Conservation (phyloP, 1,140 invertebrate genomes). For the Bombus superbus region DNA sequence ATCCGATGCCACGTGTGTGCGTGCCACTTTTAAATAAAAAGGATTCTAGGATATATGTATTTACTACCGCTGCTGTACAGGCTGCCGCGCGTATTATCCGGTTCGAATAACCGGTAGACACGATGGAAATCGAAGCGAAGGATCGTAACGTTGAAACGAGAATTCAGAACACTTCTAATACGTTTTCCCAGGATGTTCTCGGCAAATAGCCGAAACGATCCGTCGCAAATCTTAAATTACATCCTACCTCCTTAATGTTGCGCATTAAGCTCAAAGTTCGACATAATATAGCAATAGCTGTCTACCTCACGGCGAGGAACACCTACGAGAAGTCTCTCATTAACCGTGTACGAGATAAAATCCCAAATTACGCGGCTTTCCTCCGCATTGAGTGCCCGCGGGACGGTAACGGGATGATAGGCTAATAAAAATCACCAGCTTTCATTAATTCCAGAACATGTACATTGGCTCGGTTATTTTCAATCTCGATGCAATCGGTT, state of each 20-base stretch:
- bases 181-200: slow-evolving; percentile 39
- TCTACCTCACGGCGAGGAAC: slow-evolving; percentile 32
- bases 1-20: too few species aligned
- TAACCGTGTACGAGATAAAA: slow-evolving; percentile 47
- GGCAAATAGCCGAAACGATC: slow-evolving; percentile 39
- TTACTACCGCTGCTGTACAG: neutral
- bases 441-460: slow-evolving; percentile 3
- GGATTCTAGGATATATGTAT: neutral
- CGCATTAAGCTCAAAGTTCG: slow-evolving; percentile 31
- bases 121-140: neutral
- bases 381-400: neutral
- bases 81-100: neutral
- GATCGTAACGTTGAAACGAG: neutral
- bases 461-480: neutral
- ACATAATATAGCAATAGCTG: slow-evolving; percentile 42
- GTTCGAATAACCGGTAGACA: neutral
- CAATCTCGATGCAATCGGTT: neutral
- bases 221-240: slow-evolving; percentile 47
- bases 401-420: slow-evolving; percentile 21
- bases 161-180: slow-evolving; percentile 36
- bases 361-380: slow-evolving; percentile 28
- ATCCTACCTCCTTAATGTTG: slow-evolving; percentile 22
- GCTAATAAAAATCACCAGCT: neutral
- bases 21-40: slow-evolving; percentile 16
- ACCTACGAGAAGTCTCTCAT: slow-evolving; percentile 46